Percentiles rank a stretch among this genome's conserved stretches.
Conservation (phyloP, 2,888 invertebrate genomes). For the Polydesmus complanatus region DNA sequence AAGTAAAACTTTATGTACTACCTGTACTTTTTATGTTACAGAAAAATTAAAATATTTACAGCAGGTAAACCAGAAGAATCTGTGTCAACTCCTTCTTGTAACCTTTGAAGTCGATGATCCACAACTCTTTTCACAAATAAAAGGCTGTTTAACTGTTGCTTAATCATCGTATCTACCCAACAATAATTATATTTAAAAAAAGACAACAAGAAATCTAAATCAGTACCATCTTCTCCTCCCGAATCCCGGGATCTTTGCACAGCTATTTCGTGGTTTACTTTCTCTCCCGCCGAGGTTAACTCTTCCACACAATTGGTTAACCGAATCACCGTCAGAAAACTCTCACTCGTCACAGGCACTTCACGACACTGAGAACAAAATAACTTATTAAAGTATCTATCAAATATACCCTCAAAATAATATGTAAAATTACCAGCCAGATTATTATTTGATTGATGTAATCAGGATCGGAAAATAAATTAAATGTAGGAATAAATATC, state of each 20-base stretch:
- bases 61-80: conserved; percentile 25
- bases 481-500: conserved; percentile 52
- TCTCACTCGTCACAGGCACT: conserved; percentile 59
- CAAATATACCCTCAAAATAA: conserved; percentile 21
- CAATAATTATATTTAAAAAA: neutral
- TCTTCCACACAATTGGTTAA: conserved; percentile 68
- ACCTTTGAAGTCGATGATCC: conserved; percentile 44
- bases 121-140: conserved; percentile 63
- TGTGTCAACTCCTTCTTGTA: conserved; percentile 38
- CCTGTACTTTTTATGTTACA: neutral
- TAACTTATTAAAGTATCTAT: neutral
- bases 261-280: conserved; percentile 65
- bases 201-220: neutral
- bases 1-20: neutral
- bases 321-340: conserved; percentile 68
- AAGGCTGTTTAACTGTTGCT: conserved; percentile 73
- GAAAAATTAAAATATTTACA: conserved; percentile 13
- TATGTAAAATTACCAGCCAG: conserved; percentile 76
- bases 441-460: conserved; percentile 79
- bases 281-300: conserved; percentile 60
- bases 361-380: conserved; percentile 56
- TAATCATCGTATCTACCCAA: conserved; percentile 50
- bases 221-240: conserved; percentile 56
- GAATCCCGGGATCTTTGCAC: conserved; percentile 61
- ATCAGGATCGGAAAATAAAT: conserved; percentile 71